Base-by-base conservation (phyloP, 2,113 vertebrate genomes). In the Oryzias javanicus region DNA sequence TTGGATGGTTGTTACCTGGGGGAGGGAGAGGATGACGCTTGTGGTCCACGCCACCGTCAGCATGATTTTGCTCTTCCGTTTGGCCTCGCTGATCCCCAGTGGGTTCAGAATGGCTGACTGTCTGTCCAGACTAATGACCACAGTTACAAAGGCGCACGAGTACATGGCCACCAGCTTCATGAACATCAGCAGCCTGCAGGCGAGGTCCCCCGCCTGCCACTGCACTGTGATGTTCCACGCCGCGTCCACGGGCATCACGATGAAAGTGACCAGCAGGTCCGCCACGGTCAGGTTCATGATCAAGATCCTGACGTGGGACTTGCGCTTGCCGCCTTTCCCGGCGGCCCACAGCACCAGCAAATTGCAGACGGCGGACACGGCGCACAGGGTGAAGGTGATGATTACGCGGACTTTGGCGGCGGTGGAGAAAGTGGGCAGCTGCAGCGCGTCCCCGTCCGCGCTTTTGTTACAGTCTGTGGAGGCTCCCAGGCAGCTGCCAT, bases 161-260 rank as follows among this genome's bases (percentile, higher is more conserved):
- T 94, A 94, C 94, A 95, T 95, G 14, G 94, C 92, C 80, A 93
- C 84, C 22, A 95, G 91, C 27, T 93, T 94, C 25, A 95, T 75
- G 81, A 93, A 95, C 94, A 95, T 95, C 24, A 95, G 88, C 41
- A 93, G 68, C 49, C 93, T 85, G 76, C 94, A 95, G 78, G 91
- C 90, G 58, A 83, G 54, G 53, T 94, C 94, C 0, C 93, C 94
- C 0, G 89, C 94, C 72, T 82, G 76, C 94, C 94, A 95, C 89
- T 94, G 93, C 71, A 95, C 90, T 0, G 93, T 95, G 78, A 95
- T 90, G 81, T 95, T 95, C 94, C 94, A 95, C 70, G 76, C 67
- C 0, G 94, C 94, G 0, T 95, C 94, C 76, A 95, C 85, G 0
- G 94, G 94, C 94, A 95, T 95, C 66, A 94, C 94, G 4, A 91